Percentiles rank a stretch among this genome's conserved stretches.
Evolutionary conservation across 1,140 invertebrate genomes (phyloP).

Genomic region (Chionoecetes opilio): DNA sequence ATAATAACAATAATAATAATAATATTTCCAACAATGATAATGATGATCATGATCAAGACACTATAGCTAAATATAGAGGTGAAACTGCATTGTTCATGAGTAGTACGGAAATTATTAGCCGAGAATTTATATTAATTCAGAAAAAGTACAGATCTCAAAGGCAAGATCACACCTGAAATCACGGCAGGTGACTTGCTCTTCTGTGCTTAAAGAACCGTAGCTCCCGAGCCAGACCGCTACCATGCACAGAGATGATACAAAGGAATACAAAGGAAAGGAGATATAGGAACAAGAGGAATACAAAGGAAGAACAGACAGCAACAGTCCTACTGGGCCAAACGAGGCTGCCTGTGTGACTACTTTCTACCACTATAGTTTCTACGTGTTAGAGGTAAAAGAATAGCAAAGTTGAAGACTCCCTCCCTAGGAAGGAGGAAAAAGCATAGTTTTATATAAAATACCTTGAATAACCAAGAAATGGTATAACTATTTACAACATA

Average conservation of each 20-base stretch:
- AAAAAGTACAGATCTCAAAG: not conserved
- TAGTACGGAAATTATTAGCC: not conserved
- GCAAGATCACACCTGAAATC: not conserved
- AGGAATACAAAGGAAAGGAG: not conserved
- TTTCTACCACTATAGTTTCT: no score
- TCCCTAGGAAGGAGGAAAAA: not conserved
- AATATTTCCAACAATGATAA: no score
- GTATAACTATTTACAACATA: not conserved
- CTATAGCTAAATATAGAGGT: no score
- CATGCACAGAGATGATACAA: constrained; percentile 32
- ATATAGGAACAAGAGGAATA: no score
- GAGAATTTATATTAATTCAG: not conserved
- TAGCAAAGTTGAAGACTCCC: no score
- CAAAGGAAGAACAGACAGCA: no score
- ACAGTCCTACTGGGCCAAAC: no score
- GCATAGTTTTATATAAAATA: not conserved
- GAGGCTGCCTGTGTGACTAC: no score
- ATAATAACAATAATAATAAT: no score
- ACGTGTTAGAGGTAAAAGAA: no score
- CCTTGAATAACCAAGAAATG: constrained; percentile 1
- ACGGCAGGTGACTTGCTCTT: not conserved
- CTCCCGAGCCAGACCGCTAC: constrained; percentile 1
- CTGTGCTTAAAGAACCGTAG: not conserved
- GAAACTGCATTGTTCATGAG: not conserved
- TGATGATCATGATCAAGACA: no score